Evolutionary conservation across 2,113 vertebrate species (phyloP).

Genomic region (Cercocebus atys): DNA sequence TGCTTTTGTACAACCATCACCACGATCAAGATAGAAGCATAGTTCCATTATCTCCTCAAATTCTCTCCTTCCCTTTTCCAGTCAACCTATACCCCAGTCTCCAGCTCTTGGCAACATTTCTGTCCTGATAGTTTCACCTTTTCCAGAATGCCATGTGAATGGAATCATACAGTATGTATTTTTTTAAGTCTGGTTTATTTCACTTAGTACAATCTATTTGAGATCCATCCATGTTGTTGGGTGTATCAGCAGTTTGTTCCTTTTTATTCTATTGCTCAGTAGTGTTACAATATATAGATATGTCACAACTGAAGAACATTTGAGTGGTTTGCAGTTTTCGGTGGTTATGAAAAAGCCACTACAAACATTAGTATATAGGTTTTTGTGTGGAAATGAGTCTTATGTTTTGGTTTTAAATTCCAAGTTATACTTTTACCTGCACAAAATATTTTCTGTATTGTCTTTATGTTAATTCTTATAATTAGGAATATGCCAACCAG

Average conservation of each 20-base stretch:
- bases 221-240: not conserved
- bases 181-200: constrained; percentile 35
- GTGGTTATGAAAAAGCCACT: not conserved
- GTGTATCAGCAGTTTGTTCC: not conserved
- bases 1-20: not conserved
- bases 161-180: not conserved
- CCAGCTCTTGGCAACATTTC: not conserved
- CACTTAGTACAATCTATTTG: not conserved
- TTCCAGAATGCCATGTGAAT: not conserved
- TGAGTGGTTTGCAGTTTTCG: not conserved
- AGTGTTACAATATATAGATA: not conserved
- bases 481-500: constrained; percentile 73
- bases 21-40: not conserved
- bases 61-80: not conserved
- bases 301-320: not conserved
- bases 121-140: not conserved
- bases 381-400: not conserved
- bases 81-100: not conserved
- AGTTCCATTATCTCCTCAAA: not conserved
- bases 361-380: not conserved
- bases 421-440: not conserved
- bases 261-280: not conserved
- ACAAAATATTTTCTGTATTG: constrained; percentile 7
- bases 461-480: not conserved
- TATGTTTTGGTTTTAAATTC: not conserved